Evolutionary conservation across 2,113 vertebrate genomes (phyloP), one percentile per base, ranked within the genome.

Genomic region (Nestor notabilis): DNA sequence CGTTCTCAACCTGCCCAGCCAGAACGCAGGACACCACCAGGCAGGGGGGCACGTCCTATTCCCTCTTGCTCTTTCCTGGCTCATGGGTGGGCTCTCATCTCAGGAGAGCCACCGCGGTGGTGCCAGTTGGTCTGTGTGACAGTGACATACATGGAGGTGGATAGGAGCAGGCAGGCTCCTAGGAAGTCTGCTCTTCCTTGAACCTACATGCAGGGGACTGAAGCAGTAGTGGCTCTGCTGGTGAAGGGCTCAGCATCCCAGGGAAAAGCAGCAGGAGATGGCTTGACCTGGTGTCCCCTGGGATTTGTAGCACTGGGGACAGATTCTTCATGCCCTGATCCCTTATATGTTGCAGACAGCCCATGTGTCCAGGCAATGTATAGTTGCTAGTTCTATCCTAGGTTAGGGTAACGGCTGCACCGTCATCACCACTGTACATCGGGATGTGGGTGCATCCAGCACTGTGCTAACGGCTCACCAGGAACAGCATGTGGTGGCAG

Each of bases 371-470:
- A 6, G 55, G 56, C 3, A 27, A 8, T 8, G 24, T 23, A 0
- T 2, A 4, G 39, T 12, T 24, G 28, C 15, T 27, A 6, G 16
- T 19, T 81, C 29, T 7, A 0, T 37, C 58, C n/a, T 43, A n/a
- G 3, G 43, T n/a, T 1, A 21, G 41, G 53, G 35, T 20, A 21
- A 8, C 2, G 3, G 27, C 44, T 44, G n/a, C 37, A 9, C 16
- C 1, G 0, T 61, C 6, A 1, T 33, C 55, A 18, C 33, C n/a
- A 6, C 23, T 0, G 1, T 17, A 24, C 31, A 0, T 5, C 0
- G 0, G 56, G 44, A 17, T 11, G 35, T 2, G 11, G 60, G 35
- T 5, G 8, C 71, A 33, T 28, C 75, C 83, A 18, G 55, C 10
- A 1, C 43, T 14, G 0, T 31, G 23, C 46, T 44, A 4, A 28